These are phyloP conservation scores for Rapana venosa DNA, from an alignment of 2,888 invertebrate genomes.

Conservation along the genomic window DNA sequence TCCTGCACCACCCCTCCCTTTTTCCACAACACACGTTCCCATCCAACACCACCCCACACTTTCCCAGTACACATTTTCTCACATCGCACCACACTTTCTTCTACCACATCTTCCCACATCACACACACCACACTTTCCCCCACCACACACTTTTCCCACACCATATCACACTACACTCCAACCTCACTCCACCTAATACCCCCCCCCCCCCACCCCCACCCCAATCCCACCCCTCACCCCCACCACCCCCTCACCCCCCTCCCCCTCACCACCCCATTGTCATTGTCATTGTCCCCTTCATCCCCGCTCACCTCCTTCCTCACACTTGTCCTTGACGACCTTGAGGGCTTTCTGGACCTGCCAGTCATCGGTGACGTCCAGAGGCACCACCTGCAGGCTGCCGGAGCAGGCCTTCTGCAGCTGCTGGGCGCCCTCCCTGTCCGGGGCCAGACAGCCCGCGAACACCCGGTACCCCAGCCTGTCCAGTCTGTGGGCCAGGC, in stretches of 20 bases:
- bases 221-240: not conserved
- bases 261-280: not conserved
- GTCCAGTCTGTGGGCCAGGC: constrained; percentile 65
- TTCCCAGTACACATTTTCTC: too few relatives aligned
- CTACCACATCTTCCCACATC: too few relatives aligned
- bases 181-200: not conserved
- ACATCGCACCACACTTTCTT: too few relatives aligned
- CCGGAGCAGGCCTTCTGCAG: constrained; percentile 61
- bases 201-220: not conserved
- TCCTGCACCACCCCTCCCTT: not conserved
- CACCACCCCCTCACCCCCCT: not conserved
- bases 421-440: constrained; percentile 67
- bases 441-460: constrained; percentile 70
- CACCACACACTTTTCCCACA: too few relatives aligned
- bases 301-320: constrained; percentile 58
- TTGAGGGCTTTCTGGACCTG: constrained; percentile 68
- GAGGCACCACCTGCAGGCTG: constrained; percentile 61
- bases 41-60: too few relatives aligned
- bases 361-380: constrained; percentile 74
- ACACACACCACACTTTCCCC: not conserved
- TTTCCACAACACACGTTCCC: too few relatives aligned
- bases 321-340: constrained; percentile 66
- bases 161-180: not conserved
- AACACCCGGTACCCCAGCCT: constrained; percentile 68
- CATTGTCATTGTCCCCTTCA: not conserved